These are phyloP conservation scores for Helicoverpa assulta DNA, from an alignment of 2,888 invertebrate genomes.

Conservation along the genomic window DNA sequence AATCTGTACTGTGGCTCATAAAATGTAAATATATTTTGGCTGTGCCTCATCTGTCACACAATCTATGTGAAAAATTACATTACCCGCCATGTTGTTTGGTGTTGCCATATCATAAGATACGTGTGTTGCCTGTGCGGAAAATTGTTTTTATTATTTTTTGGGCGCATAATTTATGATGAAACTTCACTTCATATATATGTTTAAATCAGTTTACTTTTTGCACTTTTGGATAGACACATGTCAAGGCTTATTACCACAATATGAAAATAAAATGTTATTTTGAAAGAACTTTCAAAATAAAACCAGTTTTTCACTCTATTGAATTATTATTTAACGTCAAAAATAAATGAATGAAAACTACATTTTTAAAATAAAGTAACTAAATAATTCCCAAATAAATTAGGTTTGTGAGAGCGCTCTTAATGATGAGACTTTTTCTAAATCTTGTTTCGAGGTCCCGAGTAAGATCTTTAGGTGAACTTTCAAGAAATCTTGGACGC, in stretches of 20 bases:
- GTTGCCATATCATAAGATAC: conserved; percentile 17
- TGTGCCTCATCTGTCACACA: conserved; percentile 21
- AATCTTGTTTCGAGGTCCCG: neutral
- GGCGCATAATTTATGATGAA: neutral
- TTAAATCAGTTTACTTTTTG: neutral
- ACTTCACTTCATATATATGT: neutral
- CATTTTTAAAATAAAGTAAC: neutral
- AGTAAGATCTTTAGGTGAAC: neutral
- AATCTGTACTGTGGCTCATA: conserved; percentile 16
- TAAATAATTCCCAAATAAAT: neutral
- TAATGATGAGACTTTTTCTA: neutral
- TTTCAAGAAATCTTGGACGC: neutral
- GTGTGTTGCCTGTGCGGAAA: conserved; percentile 26
- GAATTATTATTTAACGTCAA: neutral
- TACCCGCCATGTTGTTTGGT: conserved; percentile 25
- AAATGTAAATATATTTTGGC: conserved; percentile 38
- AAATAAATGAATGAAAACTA: neutral
- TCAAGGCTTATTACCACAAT: neutral
- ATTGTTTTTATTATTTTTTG: neutral
- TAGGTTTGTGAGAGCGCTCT: neutral
- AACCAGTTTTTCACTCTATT: neutral
- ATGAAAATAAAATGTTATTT: neutral
- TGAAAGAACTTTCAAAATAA: neutral
- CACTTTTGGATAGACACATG: neutral
- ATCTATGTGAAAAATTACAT: conserved; percentile 47